phyloP scores from a whole-genome alignment of 2,113 vertebrate genomes.

The Ifrita kowaldi region DNA sequence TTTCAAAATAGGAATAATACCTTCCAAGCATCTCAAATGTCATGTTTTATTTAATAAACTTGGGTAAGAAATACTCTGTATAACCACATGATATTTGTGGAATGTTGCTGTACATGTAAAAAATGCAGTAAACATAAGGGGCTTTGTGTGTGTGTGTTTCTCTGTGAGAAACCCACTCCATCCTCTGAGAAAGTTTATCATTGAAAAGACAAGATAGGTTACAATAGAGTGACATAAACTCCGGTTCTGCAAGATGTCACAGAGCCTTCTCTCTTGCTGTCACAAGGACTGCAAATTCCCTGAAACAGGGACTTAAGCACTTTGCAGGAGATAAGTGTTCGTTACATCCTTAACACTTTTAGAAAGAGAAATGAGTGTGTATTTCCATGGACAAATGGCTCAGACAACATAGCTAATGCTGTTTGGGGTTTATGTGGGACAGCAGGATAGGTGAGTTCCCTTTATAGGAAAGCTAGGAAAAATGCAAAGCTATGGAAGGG shows the following conservation, averaged over 20 bases:
- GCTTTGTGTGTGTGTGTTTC: background rate
- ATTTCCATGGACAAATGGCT: background rate
- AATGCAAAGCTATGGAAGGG: background rate
- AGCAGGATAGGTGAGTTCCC: background rate
- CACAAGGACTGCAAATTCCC: background rate
- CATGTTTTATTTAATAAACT: background rate
- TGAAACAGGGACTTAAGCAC: background rate
- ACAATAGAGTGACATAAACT: background rate
- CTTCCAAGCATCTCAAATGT: background rate
- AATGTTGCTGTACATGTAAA: background rate
- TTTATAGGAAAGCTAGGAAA: background rate
- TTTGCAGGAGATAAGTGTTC: background rate
- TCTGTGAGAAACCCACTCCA: background rate
- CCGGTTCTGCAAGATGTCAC: background rate
- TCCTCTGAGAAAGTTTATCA: background rate
- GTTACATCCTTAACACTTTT: background rate
- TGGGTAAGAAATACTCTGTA: background rate
- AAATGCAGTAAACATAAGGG: background rate
- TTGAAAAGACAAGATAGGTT: background rate
- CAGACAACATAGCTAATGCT: background rate
- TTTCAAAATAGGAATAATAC: constrained; percentile 11
- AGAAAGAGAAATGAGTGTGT: background rate
- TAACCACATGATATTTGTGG: background rate
- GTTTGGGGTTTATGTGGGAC: background rate
- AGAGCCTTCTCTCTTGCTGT: background rate